These are phyloP conservation scores for Mylabris sibirica DNA, from an alignment of 2,888 invertebrate genomes.

Conservation along the genomic window DNA sequence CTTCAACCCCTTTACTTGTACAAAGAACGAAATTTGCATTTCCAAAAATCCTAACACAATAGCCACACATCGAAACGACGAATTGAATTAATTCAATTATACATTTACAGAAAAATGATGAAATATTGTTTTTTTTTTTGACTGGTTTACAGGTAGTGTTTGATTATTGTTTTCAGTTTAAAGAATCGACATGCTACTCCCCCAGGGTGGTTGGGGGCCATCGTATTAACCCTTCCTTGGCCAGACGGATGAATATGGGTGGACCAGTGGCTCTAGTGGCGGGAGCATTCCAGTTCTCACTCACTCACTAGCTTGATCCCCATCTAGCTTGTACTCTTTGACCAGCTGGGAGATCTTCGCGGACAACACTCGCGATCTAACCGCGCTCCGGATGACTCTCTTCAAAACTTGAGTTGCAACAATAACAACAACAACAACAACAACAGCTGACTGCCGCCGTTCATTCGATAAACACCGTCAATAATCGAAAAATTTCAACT, in stretches of 20 bases:
- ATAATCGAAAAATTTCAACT: background rate
- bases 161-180: background rate
- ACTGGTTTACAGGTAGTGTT: background rate
- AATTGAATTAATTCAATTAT: background rate
- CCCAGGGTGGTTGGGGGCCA: background rate
- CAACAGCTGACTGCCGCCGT: slow-evolving; percentile 22
- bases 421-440: background rate
- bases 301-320: background rate
- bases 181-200: background rate
- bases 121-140: background rate
- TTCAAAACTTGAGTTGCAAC: background rate
- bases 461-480: background rate
- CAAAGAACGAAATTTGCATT: background rate
- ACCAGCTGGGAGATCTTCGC: slow-evolving; percentile 44
- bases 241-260: slow-evolving; percentile 17
- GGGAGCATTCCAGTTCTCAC: slow-evolving; percentile 34
- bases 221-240: slow-evolving; percentile 25
- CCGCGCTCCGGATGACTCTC: slow-evolving; percentile 49
- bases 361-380: slow-evolving; percentile 50
- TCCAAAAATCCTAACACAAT: background rate
- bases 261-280: slow-evolving; percentile 32
- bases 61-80: background rate
- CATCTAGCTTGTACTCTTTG: slow-evolving; percentile 34
- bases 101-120: background rate
- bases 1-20: background rate